Conservation (phyloP, 2,888 invertebrate species). For the Lingula anatina region DNA sequence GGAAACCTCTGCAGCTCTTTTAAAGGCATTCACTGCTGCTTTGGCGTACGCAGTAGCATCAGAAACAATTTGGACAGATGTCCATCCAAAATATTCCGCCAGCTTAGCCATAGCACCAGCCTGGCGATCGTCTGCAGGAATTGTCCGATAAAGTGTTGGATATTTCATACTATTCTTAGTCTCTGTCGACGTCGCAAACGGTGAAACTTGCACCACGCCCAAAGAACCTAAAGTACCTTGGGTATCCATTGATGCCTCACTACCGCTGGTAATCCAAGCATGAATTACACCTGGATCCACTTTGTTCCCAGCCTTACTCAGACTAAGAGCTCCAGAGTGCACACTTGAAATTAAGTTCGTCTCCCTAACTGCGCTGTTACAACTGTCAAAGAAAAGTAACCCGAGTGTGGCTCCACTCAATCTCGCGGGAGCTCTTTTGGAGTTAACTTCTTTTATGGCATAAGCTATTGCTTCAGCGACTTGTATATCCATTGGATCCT, state of each 20-base stretch:
- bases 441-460: slow-evolving; percentile 33
- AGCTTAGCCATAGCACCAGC: slow-evolving; percentile 33
- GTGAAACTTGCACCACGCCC: slow-evolving; percentile 54
- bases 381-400: slow-evolving; percentile 39
- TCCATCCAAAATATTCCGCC: slow-evolving; percentile 23
- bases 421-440: slow-evolving; percentile 15
- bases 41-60: slow-evolving; percentile 18
- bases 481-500: too few relatives aligned
- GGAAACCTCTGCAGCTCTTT: slow-evolving; percentile 14
- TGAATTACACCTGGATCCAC: slow-evolving; percentile 12
- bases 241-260: slow-evolving; percentile 29
- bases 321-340: slow-evolving; percentile 17
- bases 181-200: slow-evolving; percentile 29
- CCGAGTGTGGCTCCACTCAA: slow-evolving; percentile 28
- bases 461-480: slow-evolving; percentile 38
- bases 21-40: neutral
- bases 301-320: neutral
- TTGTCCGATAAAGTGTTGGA: slow-evolving; percentile 36
- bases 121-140: slow-evolving; percentile 28
- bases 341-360: slow-evolving; percentile 28
- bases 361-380: slow-evolving; percentile 25
- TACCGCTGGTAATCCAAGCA: slow-evolving; percentile 35
- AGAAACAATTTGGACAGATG: slow-evolving; percentile 35
- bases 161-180: slow-evolving; percentile 25
- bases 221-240: slow-evolving; percentile 34